Evolutionary conservation across 2,888 invertebrate species (phyloP).

Genomic region (Andrena haemorrhoa): DNA sequence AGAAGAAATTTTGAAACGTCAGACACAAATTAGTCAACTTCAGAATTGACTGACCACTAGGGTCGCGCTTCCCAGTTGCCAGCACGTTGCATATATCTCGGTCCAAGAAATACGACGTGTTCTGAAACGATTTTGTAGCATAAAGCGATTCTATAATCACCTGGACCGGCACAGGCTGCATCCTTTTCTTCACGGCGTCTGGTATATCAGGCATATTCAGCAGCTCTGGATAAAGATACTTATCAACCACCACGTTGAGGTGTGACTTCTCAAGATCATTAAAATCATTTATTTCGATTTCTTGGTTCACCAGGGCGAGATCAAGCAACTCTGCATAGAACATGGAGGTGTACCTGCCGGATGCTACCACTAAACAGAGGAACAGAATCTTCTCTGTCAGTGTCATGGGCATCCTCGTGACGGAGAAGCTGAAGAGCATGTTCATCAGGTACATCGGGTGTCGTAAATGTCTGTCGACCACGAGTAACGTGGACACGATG

Average conservation of each 20-base stretch:
- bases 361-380: neutral
- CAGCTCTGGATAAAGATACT: neutral
- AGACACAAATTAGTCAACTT: neutral
- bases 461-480: neutral
- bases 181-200: neutral
- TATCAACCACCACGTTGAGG: neutral
- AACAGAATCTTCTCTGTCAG: conserved; percentile 3
- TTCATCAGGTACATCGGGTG: conserved; percentile 7
- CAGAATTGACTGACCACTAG: neutral
- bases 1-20: neutral
- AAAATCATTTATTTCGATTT: neutral
- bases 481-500: neutral
- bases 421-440: conserved; percentile 14
- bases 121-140: fast-evolving
- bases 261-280: conserved; percentile 4
- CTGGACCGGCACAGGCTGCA: fast-evolving
- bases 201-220: neutral
- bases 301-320: neutral
- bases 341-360: neutral
- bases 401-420: neutral
- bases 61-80: neutral
- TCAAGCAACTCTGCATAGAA: conserved; percentile 19
- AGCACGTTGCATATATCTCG: neutral
- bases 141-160: fast-evolving
- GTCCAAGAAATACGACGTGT: neutral